These are phyloP conservation scores for Cantharis lateralis DNA, from an alignment of 2,888 invertebrate species.

Conservation along the genomic window DNA sequence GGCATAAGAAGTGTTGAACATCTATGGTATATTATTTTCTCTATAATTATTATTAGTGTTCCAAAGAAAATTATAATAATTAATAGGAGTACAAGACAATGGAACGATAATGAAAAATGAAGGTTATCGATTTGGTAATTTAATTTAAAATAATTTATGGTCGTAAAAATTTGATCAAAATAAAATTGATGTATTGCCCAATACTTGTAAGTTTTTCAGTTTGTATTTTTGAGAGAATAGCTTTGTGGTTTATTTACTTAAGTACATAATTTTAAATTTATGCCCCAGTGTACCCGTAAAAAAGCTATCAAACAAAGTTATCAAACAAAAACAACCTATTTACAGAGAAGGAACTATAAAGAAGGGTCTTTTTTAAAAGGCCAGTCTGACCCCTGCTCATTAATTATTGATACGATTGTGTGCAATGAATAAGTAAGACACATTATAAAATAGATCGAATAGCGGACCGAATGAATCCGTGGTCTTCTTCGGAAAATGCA, in stretches of 20 bases:
- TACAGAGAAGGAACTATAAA: constrained; percentile 55
- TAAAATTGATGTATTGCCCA: not conserved
- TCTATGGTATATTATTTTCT: not conserved
- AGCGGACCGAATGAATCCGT: constrained; percentile 34
- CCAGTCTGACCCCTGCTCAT: constrained; percentile 54
- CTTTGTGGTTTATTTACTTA: constrained; percentile 14
- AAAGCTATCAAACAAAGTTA: constrained; percentile 57
- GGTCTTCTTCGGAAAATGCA: constrained; percentile 40
- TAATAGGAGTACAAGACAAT: not conserved
- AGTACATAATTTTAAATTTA: constrained; percentile 54
- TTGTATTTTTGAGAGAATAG: not conserved
- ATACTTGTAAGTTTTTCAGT: not conserved
- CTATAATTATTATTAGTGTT: not conserved
- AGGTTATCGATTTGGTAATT: not conserved
- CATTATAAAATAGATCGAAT: constrained; percentile 52
- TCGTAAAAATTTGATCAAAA: not conserved
- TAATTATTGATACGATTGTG: constrained; percentile 57
- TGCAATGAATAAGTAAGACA: constrained; percentile 58
- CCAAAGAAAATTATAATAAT: not conserved
- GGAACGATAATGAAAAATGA: not conserved
- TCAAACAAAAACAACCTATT: constrained; percentile 57
- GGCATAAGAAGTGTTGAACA: not conserved
- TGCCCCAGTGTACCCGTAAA: constrained; percentile 51
- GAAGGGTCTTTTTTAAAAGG: constrained; percentile 54
- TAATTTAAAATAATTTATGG: not conserved